phyloP scores from a whole-genome alignment of 2,797 vertebrate genomes.

The Euphonia xanthogaster region DNA sequence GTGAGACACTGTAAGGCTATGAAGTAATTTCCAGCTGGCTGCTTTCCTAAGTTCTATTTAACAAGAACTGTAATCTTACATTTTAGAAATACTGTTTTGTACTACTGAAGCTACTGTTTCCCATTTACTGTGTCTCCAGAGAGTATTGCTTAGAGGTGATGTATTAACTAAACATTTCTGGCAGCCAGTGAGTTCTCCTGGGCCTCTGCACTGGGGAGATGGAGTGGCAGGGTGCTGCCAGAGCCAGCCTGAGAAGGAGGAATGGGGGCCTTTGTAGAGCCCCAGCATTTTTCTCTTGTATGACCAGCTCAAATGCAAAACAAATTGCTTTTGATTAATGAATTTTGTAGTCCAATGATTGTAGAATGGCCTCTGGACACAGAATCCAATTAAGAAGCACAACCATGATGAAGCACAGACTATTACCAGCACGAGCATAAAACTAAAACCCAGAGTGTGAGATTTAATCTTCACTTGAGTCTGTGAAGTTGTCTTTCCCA shows the following conservation, averaged over 20 bases:
- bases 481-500: not conserved
- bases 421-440: accelerated
- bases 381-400: not conserved
- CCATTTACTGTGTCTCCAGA: not conserved
- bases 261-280: not conserved
- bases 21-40: conserved; percentile 22
- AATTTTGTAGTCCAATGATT: not conserved
- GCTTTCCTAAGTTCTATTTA: not conserved
- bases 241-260: not conserved
- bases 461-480: not conserved
- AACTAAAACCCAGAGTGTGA: not conserved
- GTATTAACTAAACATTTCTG: not conserved
- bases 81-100: not conserved
- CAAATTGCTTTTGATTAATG: not conserved
- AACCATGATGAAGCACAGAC: not conserved
- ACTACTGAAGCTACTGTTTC: not conserved
- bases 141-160: not conserved
- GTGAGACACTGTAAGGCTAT: not conserved
- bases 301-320: not conserved
- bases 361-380: not conserved
- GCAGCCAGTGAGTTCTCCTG: not conserved
- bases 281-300: not conserved
- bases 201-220: not conserved
- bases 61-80: not conserved
- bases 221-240: not conserved